Base-by-base conservation (phyloP, 2,113 vertebrate genomes). In the Orcinus orca region DNA sequence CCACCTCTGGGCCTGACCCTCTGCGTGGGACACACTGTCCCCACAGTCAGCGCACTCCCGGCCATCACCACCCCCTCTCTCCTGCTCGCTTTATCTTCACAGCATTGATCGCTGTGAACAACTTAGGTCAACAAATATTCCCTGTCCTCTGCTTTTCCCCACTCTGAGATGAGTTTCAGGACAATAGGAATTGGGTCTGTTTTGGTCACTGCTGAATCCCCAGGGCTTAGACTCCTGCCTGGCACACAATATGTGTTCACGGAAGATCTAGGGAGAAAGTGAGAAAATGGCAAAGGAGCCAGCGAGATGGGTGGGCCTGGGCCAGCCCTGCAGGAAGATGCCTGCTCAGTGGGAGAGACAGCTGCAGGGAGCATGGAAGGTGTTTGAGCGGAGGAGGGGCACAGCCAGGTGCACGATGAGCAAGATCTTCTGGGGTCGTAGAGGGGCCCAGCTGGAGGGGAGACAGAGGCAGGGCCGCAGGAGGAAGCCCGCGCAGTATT, bases 321-420 rank as follows among this genome's bases (percentile, higher is more conserved):
- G 21, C 62, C 77, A 47, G 36, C 47, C 58, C 20, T 10, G 53
- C 8, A 23, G 29, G 63, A 38, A 5, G 18, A 44, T 8, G 44
- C 33, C 71, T 21, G 29, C 36, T 18, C 6, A 15, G 15, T 11
- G 33, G 5, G 26, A 44, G 31, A 33, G 62, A 10, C 9, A 9
- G 1, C 25, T 11, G 12, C 53, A 0, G 3, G 17, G 83, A 85
- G 47, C 55, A 20, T 1, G 38, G 25, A 29, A 55, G 60, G 60
- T 55, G 60, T 36, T 8, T 13, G 36, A 88, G 67, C 41, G 23
- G 58, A 36, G 17, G 6, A 50, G 60, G 50, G 50, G 0, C 5
- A 1, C 31, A 8, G 5, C 1, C 17, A 17, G 63, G 26, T 29
- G 4, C 38, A 3, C 2, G 0, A 33, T 13, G 47, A 17, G 25